Evolutionary conservation across 2,797 vertebrate species (phyloP), one percentile per base, ranked within the genome.

Genomic region (Sebastiscus albofasciatus): DNA sequence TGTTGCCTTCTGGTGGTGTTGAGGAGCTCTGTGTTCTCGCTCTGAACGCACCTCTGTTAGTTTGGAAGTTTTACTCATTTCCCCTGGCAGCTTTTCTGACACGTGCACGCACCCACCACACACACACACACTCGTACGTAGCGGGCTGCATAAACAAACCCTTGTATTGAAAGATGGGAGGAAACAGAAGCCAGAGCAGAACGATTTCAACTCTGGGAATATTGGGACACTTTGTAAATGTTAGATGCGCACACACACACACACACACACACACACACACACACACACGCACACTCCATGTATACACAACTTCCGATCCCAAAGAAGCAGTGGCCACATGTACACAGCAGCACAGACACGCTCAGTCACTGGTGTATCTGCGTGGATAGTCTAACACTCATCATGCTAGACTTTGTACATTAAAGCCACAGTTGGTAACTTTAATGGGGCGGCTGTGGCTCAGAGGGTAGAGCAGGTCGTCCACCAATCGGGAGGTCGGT

Each of bases 41-140:
- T 82, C 91, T 96, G 79, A 95, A 94, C 88, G 74, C 82, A 79
- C 82, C 89, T 93, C 92, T 95, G 94, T 95, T 92, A 86, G 91
- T 91, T 89, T 82, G 78, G 85, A 92, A 76, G 89, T 92, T 92
- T 91, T 74, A 84, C 92, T 95, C 78, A 90, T 94, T 94, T 94
- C 91, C 93, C 89, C 86, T 91, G 88, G 91, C 86, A 81, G 75
- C 82, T 66, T 90, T 87, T 92, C 90, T 87, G 80, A 92, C 82
- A 66, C 65, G 75, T 20, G 22, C 80, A 75, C 70, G 31, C 72
- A 46, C 76, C 8, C 67, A 59, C 79, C 75, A 74, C 64, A 56
- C 72, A n/a, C 52, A 55, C 52, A 54, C n/a, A 22, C 52, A 22
- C 52, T 12, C 10, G 56, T 34, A 14, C 52, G 33, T 14, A 67